A percentile compares a stretch with the other conserved stretches of the same genome.
These are phyloP conservation scores for Egretta garzetta DNA, from an alignment of 2,113 vertebrate species.

Conservation along the genomic window DNA sequence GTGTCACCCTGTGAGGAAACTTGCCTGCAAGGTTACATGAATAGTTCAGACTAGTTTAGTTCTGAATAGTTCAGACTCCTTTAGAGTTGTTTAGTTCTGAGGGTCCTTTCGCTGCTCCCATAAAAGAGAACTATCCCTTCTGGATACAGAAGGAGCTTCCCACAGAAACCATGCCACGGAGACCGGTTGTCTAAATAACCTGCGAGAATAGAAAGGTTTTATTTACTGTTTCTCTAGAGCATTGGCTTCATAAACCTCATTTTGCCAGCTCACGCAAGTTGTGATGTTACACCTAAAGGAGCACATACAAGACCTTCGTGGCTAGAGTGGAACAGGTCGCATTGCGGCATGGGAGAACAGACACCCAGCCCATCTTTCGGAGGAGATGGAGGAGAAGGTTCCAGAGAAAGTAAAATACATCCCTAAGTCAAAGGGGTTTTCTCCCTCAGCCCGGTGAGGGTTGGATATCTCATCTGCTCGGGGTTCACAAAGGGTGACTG, in stretches of 20 bases:
- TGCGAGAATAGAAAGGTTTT: not conserved
- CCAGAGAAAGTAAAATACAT: not conserved
- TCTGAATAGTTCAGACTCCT: not conserved
- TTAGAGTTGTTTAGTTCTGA: not conserved
- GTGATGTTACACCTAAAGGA: not conserved
- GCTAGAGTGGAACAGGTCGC: not conserved
- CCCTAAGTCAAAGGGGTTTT: not conserved
- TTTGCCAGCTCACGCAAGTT: not conserved
- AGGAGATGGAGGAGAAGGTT: not conserved
- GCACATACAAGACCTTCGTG: rapidly evolving
- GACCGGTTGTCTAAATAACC: not conserved
- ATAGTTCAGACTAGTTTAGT: not conserved
- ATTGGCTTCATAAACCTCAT: not conserved
- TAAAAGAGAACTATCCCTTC: not conserved
- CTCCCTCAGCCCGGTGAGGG: not conserved
- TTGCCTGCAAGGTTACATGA: not conserved
- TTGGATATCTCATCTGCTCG: not conserved
- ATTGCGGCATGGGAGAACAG: rapidly evolving
- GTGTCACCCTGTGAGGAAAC: not conserved
- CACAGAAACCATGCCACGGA: not conserved
- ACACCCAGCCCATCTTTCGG: not conserved
- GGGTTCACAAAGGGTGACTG: not conserved
- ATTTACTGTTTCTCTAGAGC: not conserved
- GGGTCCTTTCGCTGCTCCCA: not conserved
- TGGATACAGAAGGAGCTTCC: not conserved